Evolutionary conservation across 1,140 invertebrate genomes (phyloP).

Genomic region (Ectropis grisescens): DNA sequence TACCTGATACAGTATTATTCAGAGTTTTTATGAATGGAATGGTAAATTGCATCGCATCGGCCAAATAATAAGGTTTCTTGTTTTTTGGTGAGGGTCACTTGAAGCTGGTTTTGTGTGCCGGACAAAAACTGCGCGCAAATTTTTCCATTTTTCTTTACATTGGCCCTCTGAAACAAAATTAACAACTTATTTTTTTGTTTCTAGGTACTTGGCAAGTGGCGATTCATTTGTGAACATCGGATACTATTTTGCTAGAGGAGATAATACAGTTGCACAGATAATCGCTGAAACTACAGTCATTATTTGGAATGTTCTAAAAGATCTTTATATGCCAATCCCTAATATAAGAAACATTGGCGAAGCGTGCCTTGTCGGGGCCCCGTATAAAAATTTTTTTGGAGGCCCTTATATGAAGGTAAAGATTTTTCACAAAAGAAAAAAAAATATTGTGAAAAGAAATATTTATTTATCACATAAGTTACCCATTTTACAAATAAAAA

Average conservation of each 20-base stretch:
- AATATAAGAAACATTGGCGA: constrained; percentile 1
- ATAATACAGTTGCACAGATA: constrained; percentile 7
- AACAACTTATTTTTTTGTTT: constrained; percentile 9
- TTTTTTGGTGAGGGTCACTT: constrained; percentile 7
- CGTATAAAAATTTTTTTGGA: constrained; percentile 1
- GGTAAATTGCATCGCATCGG: constrained; percentile 12
- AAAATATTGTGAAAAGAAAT: constrained; percentile 8
- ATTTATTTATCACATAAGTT: constrained; percentile 12
- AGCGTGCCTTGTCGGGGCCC: constrained; percentile 1
- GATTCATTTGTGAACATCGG: constrained; percentile 8
- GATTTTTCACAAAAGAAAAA: constrained; percentile 8
- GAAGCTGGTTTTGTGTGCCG: constrained; percentile 13
- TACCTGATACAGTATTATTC: background rate
- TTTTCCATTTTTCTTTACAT: constrained; percentile 18
- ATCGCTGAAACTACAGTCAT: constrained; percentile 8
- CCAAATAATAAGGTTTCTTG: constrained; percentile 12
- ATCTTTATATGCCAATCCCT: constrained; percentile 7
- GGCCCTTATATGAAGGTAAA: constrained; percentile 4
- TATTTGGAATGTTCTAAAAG: constrained; percentile 9
- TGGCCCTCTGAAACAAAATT: constrained; percentile 13
- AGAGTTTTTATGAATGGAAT: constrained; percentile 10
- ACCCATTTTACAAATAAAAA: constrained; percentile 11
- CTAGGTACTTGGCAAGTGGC: constrained; percentile 8
- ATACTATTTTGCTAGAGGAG: constrained; percentile 11
- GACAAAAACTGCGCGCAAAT: constrained; percentile 16